Conservation (phyloP, 2,888 invertebrate species). For the Drosophila nigritarsus region DNA sequence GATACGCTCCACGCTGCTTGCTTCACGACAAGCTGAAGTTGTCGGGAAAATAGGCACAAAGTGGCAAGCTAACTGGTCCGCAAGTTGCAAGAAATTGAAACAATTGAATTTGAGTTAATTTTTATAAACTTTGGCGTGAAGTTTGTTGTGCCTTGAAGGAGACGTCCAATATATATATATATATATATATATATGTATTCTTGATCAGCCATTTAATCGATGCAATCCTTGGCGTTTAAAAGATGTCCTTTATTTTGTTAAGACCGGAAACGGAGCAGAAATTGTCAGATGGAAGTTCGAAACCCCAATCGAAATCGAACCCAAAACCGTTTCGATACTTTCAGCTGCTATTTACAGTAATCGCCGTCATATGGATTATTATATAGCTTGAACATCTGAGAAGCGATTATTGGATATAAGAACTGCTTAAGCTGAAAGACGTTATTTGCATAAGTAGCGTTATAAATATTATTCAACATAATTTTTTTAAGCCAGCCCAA, state of each 20-base stretch:
- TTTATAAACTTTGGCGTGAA: not conserved
- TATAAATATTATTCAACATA: not conserved
- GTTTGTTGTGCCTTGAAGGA: not conserved
- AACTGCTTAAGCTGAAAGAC: not conserved
- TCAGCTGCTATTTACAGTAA: not conserved
- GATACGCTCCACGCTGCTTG: conserved; percentile 23
- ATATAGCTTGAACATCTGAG: not conserved
- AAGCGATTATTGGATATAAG: not conserved
- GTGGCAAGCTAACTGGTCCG: not conserved
- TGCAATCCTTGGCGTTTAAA: not conserved
- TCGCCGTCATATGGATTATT: not conserved
- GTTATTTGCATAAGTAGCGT: not conserved
- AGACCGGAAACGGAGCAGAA: not conserved
- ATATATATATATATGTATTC: not conserved
- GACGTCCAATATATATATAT: not conserved
- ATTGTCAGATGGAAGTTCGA: not conserved
- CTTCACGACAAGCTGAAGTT: not conserved
- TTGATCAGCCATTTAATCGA: not conserved
- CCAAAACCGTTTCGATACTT: no score
- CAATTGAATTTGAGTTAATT: not conserved
- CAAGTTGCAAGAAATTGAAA: conserved; percentile 22
- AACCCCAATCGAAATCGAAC: rapidly evolving
- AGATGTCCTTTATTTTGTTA: not conserved
- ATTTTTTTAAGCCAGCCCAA: not conserved
- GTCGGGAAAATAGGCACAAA: conserved; percentile 1